Evolutionary conservation across 2,113 vertebrate genomes (phyloP).

Genomic region (Pipa parva): DNA sequence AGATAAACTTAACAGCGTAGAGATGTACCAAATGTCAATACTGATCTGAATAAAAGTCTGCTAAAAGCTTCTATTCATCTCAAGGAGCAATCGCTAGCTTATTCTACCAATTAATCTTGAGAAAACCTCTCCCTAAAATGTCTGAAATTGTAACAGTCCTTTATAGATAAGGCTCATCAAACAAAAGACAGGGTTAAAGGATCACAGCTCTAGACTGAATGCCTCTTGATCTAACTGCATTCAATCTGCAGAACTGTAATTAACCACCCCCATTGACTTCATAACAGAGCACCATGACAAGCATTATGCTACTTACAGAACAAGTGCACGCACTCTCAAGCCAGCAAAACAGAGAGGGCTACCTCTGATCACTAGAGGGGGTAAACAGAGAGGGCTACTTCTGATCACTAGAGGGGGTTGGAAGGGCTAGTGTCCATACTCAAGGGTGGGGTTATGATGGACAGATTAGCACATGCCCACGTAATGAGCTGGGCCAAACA

Average conservation of each 20-base stretch:
- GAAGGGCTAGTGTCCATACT: neutral
- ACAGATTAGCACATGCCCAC: slow-evolving; percentile 18
- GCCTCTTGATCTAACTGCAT: slow-evolving; percentile 45
- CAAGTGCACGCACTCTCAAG: neutral
- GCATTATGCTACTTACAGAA: slow-evolving; percentile 1
- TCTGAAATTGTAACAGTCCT: neutral
- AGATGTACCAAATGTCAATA: neutral
- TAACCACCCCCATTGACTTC: slow-evolving; percentile 21
- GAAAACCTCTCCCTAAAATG: neutral
- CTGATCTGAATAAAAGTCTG: neutral
- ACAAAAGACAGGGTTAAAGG: slow-evolving; percentile 9
- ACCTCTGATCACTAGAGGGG: neutral
- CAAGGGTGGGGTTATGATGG: slow-evolving; percentile 23
- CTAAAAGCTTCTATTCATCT: too few species aligned
- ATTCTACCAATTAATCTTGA: neutral
- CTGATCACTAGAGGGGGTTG: neutral
- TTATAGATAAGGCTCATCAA: neutral
- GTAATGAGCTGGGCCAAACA: slow-evolving; percentile 3
- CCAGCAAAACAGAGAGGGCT: slow-evolving; percentile 14
- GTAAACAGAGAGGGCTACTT: too few species aligned
- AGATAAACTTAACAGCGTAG: neutral
- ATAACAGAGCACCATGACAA: slow-evolving; percentile 18
- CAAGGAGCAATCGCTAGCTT: too few species aligned
- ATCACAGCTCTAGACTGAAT: slow-evolving; percentile 39
- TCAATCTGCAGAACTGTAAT: slow-evolving; percentile 44